Evolutionary conservation across 2,797 vertebrate genomes (phyloP), one percentile per base, ranked within the genome.

Genomic region (Anguilla obscura): DNA sequence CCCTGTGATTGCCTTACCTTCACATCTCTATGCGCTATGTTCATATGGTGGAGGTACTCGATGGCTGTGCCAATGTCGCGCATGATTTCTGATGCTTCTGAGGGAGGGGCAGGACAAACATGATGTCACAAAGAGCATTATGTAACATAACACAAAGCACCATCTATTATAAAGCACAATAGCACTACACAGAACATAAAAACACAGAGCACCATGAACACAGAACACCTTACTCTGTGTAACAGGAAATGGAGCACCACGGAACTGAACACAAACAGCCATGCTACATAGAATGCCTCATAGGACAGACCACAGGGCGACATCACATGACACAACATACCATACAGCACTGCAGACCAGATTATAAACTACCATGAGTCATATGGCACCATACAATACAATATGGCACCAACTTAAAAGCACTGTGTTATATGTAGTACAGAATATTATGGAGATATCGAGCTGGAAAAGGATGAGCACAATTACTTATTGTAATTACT

Each of bases 61-160:
- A 99, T 98, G 93, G 98, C 98, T 10, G 96, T 97, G 86, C 98
- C 98, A 0, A 99, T 99, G 93, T 99, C 97, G 85, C 96, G 95
- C 99, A 99, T 98, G 89, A 99, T 99, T 93, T 97, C 98, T 45
- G 98, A 97, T 1, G 97, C 98, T 95, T 99, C 99, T 99, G 94
- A 71, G 40, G n/a, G 86, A 40, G 40, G 58, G 40, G 85, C 45
- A 33, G 24, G 27, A 48, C 50, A 56, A 21, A 58, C n/a, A 56
- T 16, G 12, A 30, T 84, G 83, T 58, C 12, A 14, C 30, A 7
- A 3, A 54, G 24, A 54, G n/a, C 48, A 52, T 7, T 18, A 71
- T 30, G 69, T 27, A 71, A 9, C 80, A 83, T n/a, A 24, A 27
- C 50, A 84, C 8, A 86, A 30, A 85, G 16, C n/a, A 85, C 21